Evolutionary conservation across 1,140 invertebrate genomes (phyloP), one percentile per base, ranked within the genome.

Genomic region (Procambarus virginalis): DNA sequence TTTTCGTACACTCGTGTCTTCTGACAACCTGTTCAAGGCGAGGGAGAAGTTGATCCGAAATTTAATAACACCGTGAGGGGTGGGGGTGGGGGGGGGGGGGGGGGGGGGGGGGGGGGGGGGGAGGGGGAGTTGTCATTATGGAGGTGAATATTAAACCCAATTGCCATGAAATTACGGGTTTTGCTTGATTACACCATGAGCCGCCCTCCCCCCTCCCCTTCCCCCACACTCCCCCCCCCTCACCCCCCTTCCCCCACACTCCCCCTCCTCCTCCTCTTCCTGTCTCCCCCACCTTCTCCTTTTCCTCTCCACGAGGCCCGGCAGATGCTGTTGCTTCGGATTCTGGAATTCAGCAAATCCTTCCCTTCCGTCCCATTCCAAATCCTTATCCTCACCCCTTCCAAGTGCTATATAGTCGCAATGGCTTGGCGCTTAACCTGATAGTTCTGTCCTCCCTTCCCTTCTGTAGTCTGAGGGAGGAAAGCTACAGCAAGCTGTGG

Each of bases 71-170:
- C 6, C 68, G 34, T n/a, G n/a, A 20, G 22, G 8, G 34, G 34
- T 34, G 34, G 34, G 34, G 34, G 34, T 0, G 34, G 1, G 34
- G 34, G 34, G 34, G 34, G 34, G 34, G 34, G 1, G 34, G 1
- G 34, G 34, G 34, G 34, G 34, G 34, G 34, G 34, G 1, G 34
- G 34, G 34, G 34, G 34, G 1, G 34, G 34, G 34, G 34, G 34
- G 34, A 1, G 0, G 34, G 6, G 5, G 22, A 73, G n/a, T 22
- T 73, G 68, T 34, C n/a, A 73, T 73, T 73, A 73, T 34, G 6
- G 34, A 34, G 68, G 68, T 34, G 68, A 73, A 73, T 73, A 73
- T 73, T 73, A 73, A 73, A 34, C 68, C 68, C 6, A 73, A 73
- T 20, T 73, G 22, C 68, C 68, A 20, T 73, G 22, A 73, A 73